Evolutionary conservation across 2,113 vertebrate genomes (phyloP), one percentile per base, ranked within the genome.

Genomic region (Oreocharis arfaki): DNA sequence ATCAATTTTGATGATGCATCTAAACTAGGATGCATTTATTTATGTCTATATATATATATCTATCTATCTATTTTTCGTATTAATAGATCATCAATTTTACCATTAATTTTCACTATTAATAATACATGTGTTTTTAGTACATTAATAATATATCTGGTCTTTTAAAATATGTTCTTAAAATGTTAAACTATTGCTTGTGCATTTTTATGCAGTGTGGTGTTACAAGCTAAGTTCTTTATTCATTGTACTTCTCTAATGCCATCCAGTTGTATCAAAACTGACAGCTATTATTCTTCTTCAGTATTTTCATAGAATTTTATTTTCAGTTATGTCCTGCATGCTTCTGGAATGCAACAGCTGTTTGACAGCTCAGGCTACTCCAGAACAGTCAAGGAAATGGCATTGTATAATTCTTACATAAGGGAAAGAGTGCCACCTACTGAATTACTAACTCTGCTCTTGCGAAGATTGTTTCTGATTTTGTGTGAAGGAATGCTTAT

Each of bases 401-500:
- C 33, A 28, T 6, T 39, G 47, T 77, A 2, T 61, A 37, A 44
- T 70, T 77, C 35, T 67, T 90, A 74, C 4, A 17, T 55, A 84
- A 87, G 69, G 75, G 87, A 85, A 77, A 96, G 89, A 91, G 84
- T 94, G 95, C 96, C 96, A 96, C 64, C 96, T 97, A 71, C 87
- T 86, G 95, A 94, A 63, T 77, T 47, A 24, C 37, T 49, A 4
- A 57, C 11, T n/a, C 18, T 73, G 28, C 19, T 91, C 22, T 42
- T 42, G 9, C 18, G 50, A 65, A 57, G 53, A 30, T 11, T 41
- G 5, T 21, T 89, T 65, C 37, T 70, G 37, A 39, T 77, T 86
- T 47, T 55, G 30, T 80, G 11, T 28, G 53, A 79, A 68, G 41
- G 8, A 84, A 57, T 81, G 26, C 6, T 70, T 68, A 11, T 15